phyloP scores from a whole-genome alignment of 2,888 invertebrate genomes.

The Argyra leucocephala region DNA sequence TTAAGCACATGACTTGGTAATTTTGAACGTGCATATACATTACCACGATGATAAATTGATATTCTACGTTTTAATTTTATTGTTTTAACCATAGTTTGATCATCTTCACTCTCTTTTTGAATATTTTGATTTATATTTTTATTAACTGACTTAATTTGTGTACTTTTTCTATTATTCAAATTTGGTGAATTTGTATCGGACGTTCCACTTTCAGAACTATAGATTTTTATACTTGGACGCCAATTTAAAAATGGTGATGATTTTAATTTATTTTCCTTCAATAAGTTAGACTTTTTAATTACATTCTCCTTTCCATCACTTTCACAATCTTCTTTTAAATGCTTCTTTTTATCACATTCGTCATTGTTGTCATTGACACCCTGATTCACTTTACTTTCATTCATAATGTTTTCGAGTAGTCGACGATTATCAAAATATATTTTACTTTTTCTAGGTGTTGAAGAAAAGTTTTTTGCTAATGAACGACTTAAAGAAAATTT shows the following conservation, averaged over 20 bases:
- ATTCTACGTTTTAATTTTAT: background rate
- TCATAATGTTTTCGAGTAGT: slow-evolving; percentile 28
- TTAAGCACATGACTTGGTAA: slow-evolving; percentile 20
- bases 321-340: background rate
- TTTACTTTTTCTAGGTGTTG: slow-evolving; percentile 38
- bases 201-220: slow-evolving; percentile 19
- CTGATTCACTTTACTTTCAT: slow-evolving; percentile 13
- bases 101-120: slow-evolving; percentile 14
- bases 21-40: slow-evolving; percentile 25
- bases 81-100: slow-evolving; percentile 19
- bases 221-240: slow-evolving; percentile 16
- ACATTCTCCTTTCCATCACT: background rate
- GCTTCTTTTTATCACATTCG: background rate
- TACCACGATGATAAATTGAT: slow-evolving; percentile 23
- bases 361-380: background rate
- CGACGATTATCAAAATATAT: slow-evolving; percentile 31
- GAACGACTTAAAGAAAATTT: slow-evolving; percentile 1
- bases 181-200: slow-evolving; percentile 22
- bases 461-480: slow-evolving; percentile 28
- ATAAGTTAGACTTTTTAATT: background rate
- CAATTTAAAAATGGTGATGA: slow-evolving; percentile 14
- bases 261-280: background rate
- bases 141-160: background rate
- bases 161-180: background rate
- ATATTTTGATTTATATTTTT: background rate